A percentile compares a stretch with the other conserved stretches of the same genome.
These are phyloP conservation scores for Sesia bembeciformis DNA, from an alignment of 2,888 invertebrate genomes.

Conservation along the genomic window DNA sequence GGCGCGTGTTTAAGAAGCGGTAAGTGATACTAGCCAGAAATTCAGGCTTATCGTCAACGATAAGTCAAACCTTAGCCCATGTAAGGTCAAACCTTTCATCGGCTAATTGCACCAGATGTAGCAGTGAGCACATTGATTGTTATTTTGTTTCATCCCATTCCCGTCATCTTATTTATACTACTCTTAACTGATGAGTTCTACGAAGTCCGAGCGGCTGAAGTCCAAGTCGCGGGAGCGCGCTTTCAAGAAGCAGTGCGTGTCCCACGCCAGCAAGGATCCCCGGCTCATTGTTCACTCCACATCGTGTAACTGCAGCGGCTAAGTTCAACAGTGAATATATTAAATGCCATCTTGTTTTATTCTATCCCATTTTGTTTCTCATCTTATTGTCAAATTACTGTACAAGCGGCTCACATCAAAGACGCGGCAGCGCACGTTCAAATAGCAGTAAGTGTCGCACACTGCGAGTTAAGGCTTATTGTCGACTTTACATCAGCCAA, in stretches of 20 bases:
- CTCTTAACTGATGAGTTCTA: too few species aligned
- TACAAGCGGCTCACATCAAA: conserved; percentile 95
- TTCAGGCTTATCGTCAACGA: conserved; percentile 94
- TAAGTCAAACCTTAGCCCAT: too few species aligned
- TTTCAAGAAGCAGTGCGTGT: conserved; percentile 96
- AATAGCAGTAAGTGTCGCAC: conserved; percentile 68
- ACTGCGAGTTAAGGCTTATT: too few species aligned
- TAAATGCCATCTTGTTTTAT: too few species aligned
- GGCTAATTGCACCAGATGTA: conserved; percentile 97
- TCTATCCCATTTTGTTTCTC: too few species aligned
- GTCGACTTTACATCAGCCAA: too few species aligned
- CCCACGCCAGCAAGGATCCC: conserved; percentile 93
- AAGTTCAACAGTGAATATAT: conserved; percentile 90
- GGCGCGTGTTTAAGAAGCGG: conserved; percentile 94
- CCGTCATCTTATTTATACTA: too few species aligned
- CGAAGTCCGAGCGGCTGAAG: conserved; percentile 90
- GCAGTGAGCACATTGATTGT: conserved; percentile 74
- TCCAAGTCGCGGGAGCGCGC: conserved; percentile 95
- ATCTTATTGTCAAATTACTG: too few species aligned
- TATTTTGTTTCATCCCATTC: too few species aligned
- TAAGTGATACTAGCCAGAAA: conserved; percentile 95
- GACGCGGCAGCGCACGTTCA: conserved; percentile 95
- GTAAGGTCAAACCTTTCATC: too few species aligned
- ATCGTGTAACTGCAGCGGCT: conserved; percentile 97
- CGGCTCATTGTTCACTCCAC: conserved; percentile 96